Conservation (phyloP, 2,888 invertebrate genomes). For the Chorisops tibialis region DNA sequence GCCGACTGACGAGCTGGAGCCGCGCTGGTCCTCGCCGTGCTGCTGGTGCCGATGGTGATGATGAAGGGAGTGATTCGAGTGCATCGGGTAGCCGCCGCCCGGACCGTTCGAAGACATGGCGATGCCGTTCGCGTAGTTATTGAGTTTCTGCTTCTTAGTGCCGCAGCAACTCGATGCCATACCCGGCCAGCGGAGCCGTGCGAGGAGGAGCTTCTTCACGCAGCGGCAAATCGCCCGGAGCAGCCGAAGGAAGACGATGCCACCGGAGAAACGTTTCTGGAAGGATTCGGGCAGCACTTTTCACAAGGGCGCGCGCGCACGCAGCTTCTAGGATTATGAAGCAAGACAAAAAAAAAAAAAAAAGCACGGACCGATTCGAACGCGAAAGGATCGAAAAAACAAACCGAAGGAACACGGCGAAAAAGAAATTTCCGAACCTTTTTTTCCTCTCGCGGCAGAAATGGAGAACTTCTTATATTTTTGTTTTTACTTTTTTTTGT, state of each 20-base stretch:
- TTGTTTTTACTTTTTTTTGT: background rate
- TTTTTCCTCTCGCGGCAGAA: background rate
- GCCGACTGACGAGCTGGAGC: conserved; percentile 36
- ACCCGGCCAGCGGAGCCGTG: background rate
- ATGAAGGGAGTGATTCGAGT: conserved; percentile 31
- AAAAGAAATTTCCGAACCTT: background rate
- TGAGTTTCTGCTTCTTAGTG: conserved; percentile 87
- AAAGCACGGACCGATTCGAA: background rate
- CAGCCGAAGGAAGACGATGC: background rate
- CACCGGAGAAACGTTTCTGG: background rate
- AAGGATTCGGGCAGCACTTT: conserved; percentile 4
- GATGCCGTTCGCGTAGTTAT: conserved; percentile 53
- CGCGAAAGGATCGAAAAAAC: background rate
- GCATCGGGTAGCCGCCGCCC: conserved; percentile 38
- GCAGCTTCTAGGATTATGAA: too few species aligned
- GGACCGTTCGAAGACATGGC: conserved; percentile 37
- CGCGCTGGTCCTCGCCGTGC: conserved; percentile 20
- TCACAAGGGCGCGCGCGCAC: background rate
- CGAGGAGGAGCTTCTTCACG: background rate
- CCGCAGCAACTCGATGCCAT: conserved; percentile 92
- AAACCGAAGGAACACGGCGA: background rate
- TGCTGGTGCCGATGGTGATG: conserved; percentile 32
- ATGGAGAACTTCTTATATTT: background rate
- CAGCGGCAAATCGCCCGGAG: conserved; percentile 1
- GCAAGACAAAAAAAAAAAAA: conserved; percentile 3